These are phyloP conservation scores for Ophioninae sp. DNA, from an alignment of 2,888 invertebrate genomes.

Conservation along the genomic window DNA sequence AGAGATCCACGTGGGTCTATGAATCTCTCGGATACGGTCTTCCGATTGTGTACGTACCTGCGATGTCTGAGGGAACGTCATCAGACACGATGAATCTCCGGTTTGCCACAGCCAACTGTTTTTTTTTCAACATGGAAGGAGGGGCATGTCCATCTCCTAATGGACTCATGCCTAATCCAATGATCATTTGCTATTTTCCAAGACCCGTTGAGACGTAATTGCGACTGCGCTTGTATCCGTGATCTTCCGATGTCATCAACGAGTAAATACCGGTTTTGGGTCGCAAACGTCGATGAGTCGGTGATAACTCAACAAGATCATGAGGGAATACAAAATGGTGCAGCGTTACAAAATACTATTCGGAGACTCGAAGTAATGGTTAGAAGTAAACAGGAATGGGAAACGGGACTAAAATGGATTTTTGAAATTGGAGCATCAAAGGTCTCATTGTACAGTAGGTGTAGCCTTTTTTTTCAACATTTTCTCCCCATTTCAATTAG, in stretches of 20 bases:
- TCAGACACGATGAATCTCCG: slow-evolving; percentile 38
- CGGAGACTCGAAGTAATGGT: too few species aligned
- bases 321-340: slow-evolving; percentile 1
- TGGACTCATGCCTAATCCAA: too few species aligned
- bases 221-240: slow-evolving; percentile 32
- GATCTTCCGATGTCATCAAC: slow-evolving; percentile 9
- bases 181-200: slow-evolving; percentile 46
- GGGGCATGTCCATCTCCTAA: too few species aligned
- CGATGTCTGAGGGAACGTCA: slow-evolving; percentile 12
- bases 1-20: slow-evolving; percentile 24
- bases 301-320: slow-evolving; percentile 32
- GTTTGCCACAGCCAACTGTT: too few species aligned
- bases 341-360: too few species aligned
- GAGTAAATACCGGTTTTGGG: slow-evolving; percentile 54
- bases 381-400: too few species aligned
- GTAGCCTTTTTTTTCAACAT: too few species aligned
- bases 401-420: too few species aligned
- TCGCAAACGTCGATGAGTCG: slow-evolving; percentile 1
- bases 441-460: too few species aligned
- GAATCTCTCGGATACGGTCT: slow-evolving; percentile 27
- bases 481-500: too few species aligned
- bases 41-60: slow-evolving; percentile 31
- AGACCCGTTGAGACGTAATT: slow-evolving; percentile 52
- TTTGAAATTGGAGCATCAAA: too few species aligned
- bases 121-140: too few species aligned